Conservation (phyloP, 30 jellyfish, hydroid and myxozoan genomes). For the Chironex yamaguchii region DNA sequence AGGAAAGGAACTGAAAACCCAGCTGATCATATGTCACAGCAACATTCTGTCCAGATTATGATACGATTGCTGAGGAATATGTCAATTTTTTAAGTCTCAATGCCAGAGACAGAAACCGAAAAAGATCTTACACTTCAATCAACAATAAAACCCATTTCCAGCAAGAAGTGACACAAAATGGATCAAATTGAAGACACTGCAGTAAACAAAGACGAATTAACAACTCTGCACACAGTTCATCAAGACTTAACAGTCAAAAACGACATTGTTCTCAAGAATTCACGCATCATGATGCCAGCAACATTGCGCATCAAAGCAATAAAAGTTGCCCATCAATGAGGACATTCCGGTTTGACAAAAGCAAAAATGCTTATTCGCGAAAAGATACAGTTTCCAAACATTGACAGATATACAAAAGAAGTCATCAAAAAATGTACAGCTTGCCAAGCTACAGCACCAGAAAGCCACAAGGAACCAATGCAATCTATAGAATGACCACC, state of each 20-base stretch:
- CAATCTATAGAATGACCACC: conserved; percentile 38
- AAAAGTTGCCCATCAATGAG: not conserved
- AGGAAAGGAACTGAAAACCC: conserved; percentile 2
- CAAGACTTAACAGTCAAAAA: conserved; percentile 1
- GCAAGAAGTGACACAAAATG: not conserved
- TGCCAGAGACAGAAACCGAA: too few relatives aligned
- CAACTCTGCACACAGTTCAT: not conserved
- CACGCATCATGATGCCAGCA: not conserved
- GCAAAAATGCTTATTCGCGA: not conserved
- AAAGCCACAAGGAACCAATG: conserved; percentile 25
- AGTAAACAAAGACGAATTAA: not conserved
- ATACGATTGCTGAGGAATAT: conserved; percentile 38
- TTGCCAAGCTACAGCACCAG: conserved; percentile 24
- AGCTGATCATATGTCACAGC: conserved; percentile 56
- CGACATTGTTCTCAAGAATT: not conserved
- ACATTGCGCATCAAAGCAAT: conserved; percentile 5
- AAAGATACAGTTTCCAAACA: not conserved
- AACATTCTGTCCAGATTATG: conserved; percentile 39
- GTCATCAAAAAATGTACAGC: not conserved
- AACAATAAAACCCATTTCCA: too few relatives aligned
- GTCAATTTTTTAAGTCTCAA: conserved; percentile 4
- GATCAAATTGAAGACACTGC: conserved; percentile 2
- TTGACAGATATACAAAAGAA: not conserved
- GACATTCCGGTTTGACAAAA: not conserved
- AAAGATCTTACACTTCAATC: too few relatives aligned